phyloP scores from a whole-genome alignment of 2,888 invertebrate genomes.

The Ophion slaviceki region DNA sequence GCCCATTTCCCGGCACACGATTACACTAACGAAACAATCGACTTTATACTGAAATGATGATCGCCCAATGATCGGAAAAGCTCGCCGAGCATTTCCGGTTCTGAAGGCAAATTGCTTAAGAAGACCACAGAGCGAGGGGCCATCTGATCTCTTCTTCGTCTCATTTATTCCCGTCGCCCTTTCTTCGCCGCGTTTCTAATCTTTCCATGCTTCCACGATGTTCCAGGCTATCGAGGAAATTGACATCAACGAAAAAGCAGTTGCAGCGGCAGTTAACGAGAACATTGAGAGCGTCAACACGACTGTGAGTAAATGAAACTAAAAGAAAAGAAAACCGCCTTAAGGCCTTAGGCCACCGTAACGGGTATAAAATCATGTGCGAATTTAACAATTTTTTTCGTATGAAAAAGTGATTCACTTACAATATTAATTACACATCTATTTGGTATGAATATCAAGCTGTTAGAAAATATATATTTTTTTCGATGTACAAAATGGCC shows the following conservation, averaged over 20 bases:
- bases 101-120: conserved; percentile 75
- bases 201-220: background rate
- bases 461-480: no score
- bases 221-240: conserved; percentile 81
- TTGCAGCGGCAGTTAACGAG: conserved; percentile 81
- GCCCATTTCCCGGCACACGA: conserved; percentile 1
- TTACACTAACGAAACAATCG: conserved; percentile 1
- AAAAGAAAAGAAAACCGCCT: background rate
- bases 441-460: no score
- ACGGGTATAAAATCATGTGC: no score
- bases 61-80: conserved; percentile 77
- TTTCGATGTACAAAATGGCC: no score
- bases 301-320: conserved; percentile 75
- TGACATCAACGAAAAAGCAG: conserved; percentile 81
- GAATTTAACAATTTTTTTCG: no score
- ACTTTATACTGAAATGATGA: conserved; percentile 76
- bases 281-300: conserved; percentile 79
- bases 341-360: no score
- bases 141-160: conserved; percentile 77
- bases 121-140: conserved; percentile 82
- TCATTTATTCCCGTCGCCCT: background rate
- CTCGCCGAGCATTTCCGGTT: conserved; percentile 74
- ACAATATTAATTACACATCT: no score
- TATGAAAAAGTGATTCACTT: no score
- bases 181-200: background rate